Evolutionary conservation across 1,140 invertebrate species (phyloP).

Genomic region (honey bee (Apis mellifera)): DNA sequence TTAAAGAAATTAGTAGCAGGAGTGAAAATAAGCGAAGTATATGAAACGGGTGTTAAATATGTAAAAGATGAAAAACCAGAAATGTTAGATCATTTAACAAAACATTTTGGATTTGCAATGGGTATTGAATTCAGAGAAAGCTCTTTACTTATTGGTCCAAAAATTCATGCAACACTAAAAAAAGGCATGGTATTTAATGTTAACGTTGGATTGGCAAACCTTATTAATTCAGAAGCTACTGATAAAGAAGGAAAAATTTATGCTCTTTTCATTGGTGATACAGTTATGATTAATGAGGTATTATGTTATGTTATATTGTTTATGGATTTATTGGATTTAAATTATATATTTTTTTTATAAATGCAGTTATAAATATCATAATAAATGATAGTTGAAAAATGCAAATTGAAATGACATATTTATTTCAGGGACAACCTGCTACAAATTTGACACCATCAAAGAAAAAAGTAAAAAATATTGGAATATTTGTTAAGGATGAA

Average conservation of each 20-base stretch:
- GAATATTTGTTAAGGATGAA: conserved; percentile 97
- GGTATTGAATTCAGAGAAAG: conserved; percentile 99
- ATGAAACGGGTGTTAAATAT: conserved; percentile 90
- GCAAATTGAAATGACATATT: background rate
- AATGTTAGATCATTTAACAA: conserved; percentile 95
- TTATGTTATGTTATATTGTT: background rate
- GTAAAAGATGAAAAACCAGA: conserved; percentile 94
- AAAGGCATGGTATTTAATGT: conserved; percentile 99
- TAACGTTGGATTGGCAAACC: conserved; percentile 95
- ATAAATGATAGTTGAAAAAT: too few species aligned
- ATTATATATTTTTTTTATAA: background rate
- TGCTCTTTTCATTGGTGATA: conserved; percentile 98
- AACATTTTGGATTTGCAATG: conserved; percentile 97
- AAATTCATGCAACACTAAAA: conserved; percentile 90
- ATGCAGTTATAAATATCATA: too few species aligned
- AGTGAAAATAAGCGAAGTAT: conserved; percentile 93
- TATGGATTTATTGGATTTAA: background rate
- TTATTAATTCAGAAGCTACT: conserved; percentile 91
- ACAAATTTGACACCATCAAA: conserved; percentile 95
- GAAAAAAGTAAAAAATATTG: conserved; percentile 97
- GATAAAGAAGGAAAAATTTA: conserved; percentile 95
- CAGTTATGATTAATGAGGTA: conserved; percentile 95
- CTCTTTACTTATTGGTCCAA: conserved; percentile 94
- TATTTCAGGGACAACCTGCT: conserved; percentile 87
- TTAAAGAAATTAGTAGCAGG: conserved; percentile 92